Evolutionary conservation across 2,113 vertebrate genomes (phyloP).

Genomic region (Nymphicus hollandicus): DNA sequence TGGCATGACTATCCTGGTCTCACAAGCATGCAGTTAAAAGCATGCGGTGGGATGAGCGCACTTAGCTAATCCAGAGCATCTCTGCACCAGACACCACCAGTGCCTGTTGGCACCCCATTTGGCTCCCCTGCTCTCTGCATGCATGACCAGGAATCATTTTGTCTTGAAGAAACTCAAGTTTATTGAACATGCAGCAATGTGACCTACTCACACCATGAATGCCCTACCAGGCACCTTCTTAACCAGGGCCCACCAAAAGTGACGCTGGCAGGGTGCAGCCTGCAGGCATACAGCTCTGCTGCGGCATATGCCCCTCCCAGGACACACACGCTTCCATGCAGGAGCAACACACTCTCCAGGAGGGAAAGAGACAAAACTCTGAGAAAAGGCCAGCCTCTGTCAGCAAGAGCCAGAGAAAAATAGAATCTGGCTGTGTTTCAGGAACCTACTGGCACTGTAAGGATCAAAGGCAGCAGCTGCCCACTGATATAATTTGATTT

Average conservation of each 20-base stretch:
- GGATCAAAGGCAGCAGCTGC: not conserved
- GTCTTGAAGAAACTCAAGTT: not conserved
- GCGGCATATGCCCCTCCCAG: fast-evolving
- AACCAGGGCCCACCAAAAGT: not conserved
- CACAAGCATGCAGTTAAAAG: not conserved
- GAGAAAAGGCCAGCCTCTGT: fast-evolving
- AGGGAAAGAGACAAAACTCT: not conserved
- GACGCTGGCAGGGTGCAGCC: not conserved
- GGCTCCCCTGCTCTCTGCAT: fast-evolving
- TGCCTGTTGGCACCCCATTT: too few species aligned
- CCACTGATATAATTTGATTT: not conserved
- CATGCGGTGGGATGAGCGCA: fast-evolving
- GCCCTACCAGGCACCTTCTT: fast-evolving
- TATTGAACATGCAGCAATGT: not conserved
- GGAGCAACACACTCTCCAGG: not conserved
- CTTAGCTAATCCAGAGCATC: not conserved
- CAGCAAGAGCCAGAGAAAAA: not conserved
- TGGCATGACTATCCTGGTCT: not conserved
- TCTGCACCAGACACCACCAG: too few species aligned
- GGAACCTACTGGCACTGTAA: not conserved
- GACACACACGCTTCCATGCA: fast-evolving
- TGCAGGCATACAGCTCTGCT: not conserved
- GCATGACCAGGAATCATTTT: fast-evolving
- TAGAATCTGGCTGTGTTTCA: not conserved
- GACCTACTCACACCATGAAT: fast-evolving